Evolutionary conservation across 2,888 invertebrate genomes (phyloP).

Genomic region (Eupithecia tripunctaria): DNA sequence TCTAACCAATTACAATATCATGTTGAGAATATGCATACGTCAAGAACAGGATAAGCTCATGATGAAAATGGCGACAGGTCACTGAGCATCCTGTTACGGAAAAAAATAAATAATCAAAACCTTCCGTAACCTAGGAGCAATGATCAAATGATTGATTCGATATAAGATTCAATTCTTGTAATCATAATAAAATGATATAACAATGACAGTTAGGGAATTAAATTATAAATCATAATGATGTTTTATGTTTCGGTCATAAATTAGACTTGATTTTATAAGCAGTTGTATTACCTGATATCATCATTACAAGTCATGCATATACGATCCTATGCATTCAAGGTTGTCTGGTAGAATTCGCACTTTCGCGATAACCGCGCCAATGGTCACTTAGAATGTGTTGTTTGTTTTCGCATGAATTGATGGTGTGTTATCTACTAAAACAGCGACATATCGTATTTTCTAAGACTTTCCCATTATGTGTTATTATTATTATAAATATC

Average conservation of each 20-base stretch:
- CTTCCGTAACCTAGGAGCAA: background rate
- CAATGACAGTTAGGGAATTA: background rate
- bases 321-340: background rate
- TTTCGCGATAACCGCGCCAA: background rate
- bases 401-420: background rate
- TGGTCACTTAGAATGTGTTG: background rate
- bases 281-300: background rate
- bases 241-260: background rate
- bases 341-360: background rate
- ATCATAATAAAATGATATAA: constrained; percentile 2
- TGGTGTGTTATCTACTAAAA: background rate
- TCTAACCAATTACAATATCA: no score
- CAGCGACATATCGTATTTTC: background rate
- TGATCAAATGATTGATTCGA: background rate
- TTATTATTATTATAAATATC: background rate
- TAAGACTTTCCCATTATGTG: background rate
- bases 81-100: background rate
- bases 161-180: background rate
- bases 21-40: no score
- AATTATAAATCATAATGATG: background rate
- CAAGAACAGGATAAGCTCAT: no score
- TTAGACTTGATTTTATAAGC: background rate
- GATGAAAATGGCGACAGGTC: background rate
- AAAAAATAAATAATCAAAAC: no score
- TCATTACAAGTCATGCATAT: background rate